A percentile compares a stretch with the other conserved stretches of the same genome.
These are phyloP conservation scores for Pan paniscus DNA, from an alignment of 2,113 vertebrate species.

Conservation along the genomic window DNA sequence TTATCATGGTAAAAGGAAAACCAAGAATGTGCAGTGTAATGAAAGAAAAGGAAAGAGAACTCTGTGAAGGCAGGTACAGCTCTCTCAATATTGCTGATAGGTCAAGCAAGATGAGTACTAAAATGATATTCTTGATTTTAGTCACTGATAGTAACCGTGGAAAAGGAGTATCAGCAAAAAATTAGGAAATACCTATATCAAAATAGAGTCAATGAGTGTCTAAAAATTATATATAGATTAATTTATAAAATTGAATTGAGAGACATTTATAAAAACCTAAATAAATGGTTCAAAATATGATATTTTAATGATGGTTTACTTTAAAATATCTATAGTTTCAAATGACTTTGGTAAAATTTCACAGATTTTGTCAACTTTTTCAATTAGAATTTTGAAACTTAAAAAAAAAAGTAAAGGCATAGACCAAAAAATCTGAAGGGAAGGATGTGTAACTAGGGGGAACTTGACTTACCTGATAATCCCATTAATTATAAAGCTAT, in stretches of 20 bases:
- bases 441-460: not conserved
- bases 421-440: not conserved
- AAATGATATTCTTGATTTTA: not conserved
- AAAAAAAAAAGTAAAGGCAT: not conserved
- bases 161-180: not conserved
- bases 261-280: not conserved
- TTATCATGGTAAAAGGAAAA: not conserved
- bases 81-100: not conserved
- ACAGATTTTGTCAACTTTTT: not conserved
- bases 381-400: not conserved
- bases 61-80: not conserved
- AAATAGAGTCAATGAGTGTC: not conserved
- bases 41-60: not conserved
- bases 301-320: not conserved
- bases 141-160: not conserved
- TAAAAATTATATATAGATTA: not conserved
- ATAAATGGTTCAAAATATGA: not conserved
- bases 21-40: not conserved
- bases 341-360: not conserved
- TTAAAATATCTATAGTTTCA: not conserved
- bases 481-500: not conserved
- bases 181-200: not conserved
- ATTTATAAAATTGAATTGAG: not conserved
- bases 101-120: not conserved
- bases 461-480: not conserved